These are phyloP conservation scores for Pseudomyrmex concolor DNA, from an alignment of 1,140 invertebrate species.

Conservation along the genomic window DNA sequence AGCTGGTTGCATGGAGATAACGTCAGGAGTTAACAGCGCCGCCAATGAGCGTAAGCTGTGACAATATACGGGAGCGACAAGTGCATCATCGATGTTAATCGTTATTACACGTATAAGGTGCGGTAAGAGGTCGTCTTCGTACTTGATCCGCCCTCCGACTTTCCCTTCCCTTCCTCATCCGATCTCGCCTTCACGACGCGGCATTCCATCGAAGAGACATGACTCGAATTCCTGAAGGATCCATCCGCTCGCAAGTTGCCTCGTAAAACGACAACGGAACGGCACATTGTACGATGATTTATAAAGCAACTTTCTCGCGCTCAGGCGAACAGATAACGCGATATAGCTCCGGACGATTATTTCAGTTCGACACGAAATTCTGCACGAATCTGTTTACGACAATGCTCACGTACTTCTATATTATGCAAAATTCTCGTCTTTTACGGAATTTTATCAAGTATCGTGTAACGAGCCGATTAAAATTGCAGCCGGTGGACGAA, in stretches of 20 bases:
- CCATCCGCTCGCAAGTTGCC: constrained; percentile 33
- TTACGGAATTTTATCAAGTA: background rate
- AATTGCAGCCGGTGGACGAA: background rate
- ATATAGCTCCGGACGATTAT: constrained; percentile 14
- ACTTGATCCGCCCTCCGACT: constrained; percentile 48
- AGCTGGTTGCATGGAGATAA: constrained; percentile 28
- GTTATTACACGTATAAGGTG: constrained; percentile 61
- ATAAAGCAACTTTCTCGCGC: constrained; percentile 37
- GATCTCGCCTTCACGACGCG: constrained; percentile 20
- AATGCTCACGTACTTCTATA: background rate
- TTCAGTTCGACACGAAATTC: constrained; percentile 5
- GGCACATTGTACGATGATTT: constrained; percentile 39
- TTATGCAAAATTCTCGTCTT: background rate
- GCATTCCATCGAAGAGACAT: constrained; percentile 60
- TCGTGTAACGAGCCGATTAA: background rate
- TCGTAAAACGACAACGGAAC: constrained; percentile 56
- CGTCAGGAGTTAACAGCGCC: constrained; percentile 20
- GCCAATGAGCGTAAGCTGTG: constrained; percentile 48
- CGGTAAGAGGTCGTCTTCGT: constrained; percentile 58
- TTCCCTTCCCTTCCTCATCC: background rate
- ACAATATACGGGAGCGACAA: constrained; percentile 56
- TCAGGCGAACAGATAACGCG: background rate
- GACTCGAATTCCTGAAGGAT: constrained; percentile 60
- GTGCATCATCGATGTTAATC: constrained; percentile 62
- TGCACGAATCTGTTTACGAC: background rate